Evolutionary conservation across 2,888 invertebrate species (phyloP).

Genomic region (Argynnis bischoffii): DNA sequence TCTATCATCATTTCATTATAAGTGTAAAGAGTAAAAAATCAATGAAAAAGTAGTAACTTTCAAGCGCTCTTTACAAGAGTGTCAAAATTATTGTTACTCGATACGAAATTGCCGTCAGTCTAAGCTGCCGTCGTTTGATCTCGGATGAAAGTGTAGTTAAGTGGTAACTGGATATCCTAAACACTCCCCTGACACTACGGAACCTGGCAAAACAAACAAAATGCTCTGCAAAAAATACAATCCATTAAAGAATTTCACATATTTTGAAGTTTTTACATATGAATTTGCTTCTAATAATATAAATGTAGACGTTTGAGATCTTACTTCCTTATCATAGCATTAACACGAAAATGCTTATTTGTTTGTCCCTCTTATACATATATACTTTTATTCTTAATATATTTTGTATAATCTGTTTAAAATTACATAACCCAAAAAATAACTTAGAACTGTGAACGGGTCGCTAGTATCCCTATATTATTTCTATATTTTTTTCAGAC

Average conservation of each 20-base stretch:
- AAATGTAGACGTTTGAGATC: too few relatives aligned
- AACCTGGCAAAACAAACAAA: constrained; percentile 79
- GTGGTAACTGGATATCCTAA: constrained; percentile 69
- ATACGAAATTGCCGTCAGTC: constrained; percentile 40
- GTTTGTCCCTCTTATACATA: too few relatives aligned
- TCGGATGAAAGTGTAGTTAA: constrained; percentile 45
- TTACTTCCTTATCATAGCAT: too few relatives aligned
- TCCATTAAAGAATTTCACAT: constrained; percentile 16
- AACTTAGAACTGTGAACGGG: too few relatives aligned
- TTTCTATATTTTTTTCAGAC: too few relatives aligned
- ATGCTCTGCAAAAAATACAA: constrained; percentile 50
- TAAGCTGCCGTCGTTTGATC: constrained; percentile 40
- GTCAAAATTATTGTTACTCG: constrained; percentile 29
- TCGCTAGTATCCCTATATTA: too few relatives aligned
- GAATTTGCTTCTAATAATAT: background rate
- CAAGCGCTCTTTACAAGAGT: background rate
- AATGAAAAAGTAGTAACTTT: constrained; percentile 4
- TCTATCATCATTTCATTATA: background rate
- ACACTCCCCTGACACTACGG: constrained; percentile 55
- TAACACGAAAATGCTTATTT: too few relatives aligned
- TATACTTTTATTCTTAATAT: too few relatives aligned
- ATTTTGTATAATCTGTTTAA: too few relatives aligned
- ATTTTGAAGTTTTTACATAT: background rate
- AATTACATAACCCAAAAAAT: too few relatives aligned
- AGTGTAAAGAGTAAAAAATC: background rate